Percentiles rank a stretch among this genome's conserved stretches.
Conservation (phyloP, 2,888 invertebrate genomes). For the Endomychus coccineus region DNA sequence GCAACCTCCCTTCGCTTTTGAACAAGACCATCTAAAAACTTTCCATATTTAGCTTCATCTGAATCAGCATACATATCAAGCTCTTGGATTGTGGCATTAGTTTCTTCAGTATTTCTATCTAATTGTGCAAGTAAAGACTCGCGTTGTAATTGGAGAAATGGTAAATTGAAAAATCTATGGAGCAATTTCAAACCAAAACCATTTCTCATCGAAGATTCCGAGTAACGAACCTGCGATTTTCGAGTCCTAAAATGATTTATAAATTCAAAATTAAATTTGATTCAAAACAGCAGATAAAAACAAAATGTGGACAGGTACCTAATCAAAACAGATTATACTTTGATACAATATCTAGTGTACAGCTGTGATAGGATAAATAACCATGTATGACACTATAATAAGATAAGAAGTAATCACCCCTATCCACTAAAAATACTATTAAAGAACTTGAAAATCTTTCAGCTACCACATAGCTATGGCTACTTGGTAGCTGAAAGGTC, state of each 20-base stretch:
- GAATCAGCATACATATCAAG: conserved; percentile 69
- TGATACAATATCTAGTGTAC: too few relatives aligned
- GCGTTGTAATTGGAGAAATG: conserved; percentile 83
- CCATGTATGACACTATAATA: too few relatives aligned
- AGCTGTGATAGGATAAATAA: too few relatives aligned
- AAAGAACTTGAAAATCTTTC: too few relatives aligned
- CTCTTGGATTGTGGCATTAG: conserved; percentile 65
- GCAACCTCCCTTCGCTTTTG: conserved; percentile 67
- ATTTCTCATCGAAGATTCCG: conserved; percentile 91
- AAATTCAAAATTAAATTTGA: too few relatives aligned
- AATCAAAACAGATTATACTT: too few relatives aligned
- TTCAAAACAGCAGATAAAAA: neutral
- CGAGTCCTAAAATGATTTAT: conserved; percentile 31
- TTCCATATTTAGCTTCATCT: conserved; percentile 68
- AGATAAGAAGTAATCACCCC: too few relatives aligned
- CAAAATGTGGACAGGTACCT: too few relatives aligned
- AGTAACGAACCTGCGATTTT: conserved; percentile 68
- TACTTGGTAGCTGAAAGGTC: too few relatives aligned
- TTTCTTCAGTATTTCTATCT: conserved; percentile 77
- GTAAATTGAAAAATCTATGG: conserved; percentile 92
- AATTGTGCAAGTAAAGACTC: conserved; percentile 76
- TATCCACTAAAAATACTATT: too few relatives aligned
- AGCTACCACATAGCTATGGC: too few relatives aligned
- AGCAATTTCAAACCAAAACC: conserved; percentile 88
- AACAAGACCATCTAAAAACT: conserved; percentile 67